Evolutionary conservation across 2,797 vertebrate species (phyloP).

Genomic region (Neostethus bicornis): DNA sequence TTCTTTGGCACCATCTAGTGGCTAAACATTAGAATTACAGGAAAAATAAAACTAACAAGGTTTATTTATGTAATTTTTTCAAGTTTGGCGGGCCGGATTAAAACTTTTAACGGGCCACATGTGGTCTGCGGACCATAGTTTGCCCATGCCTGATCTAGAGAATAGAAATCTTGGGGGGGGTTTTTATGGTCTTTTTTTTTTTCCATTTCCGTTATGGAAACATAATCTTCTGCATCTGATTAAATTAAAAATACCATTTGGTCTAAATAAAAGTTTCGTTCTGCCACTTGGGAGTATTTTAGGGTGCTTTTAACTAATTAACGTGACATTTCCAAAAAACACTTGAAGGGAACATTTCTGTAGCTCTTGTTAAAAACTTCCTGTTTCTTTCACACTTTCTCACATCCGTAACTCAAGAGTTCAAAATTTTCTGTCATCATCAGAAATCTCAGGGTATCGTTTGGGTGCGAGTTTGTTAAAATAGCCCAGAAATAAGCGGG

Average conservation of each 20-base stretch:
- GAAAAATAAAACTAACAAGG: too few species aligned
- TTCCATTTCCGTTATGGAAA: background rate
- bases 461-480: constrained; percentile 13
- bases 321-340: constrained; percentile 28
- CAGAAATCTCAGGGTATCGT: background rate
- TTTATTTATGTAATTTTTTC: too few species aligned
- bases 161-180: too few species aligned
- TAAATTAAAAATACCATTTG: background rate
- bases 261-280: background rate
- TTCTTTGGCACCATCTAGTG: too few species aligned
- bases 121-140: too few species aligned
- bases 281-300: background rate
- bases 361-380: constrained; percentile 4
- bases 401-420: constrained; percentile 9
- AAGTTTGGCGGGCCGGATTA: too few species aligned
- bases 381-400: constrained; percentile 8
- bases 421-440: constrained; percentile 6
- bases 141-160: too few species aligned
- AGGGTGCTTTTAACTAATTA: constrained; percentile 5
- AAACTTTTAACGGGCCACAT: too few species aligned
- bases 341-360: constrained; percentile 10
- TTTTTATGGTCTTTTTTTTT: constrained; percentile 4
- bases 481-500: constrained; percentile 5
- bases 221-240: background rate
- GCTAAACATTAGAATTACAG: too few species aligned